Base-by-base conservation (phyloP, 1,140 invertebrate species). In the Coboldia fuscipes region DNA sequence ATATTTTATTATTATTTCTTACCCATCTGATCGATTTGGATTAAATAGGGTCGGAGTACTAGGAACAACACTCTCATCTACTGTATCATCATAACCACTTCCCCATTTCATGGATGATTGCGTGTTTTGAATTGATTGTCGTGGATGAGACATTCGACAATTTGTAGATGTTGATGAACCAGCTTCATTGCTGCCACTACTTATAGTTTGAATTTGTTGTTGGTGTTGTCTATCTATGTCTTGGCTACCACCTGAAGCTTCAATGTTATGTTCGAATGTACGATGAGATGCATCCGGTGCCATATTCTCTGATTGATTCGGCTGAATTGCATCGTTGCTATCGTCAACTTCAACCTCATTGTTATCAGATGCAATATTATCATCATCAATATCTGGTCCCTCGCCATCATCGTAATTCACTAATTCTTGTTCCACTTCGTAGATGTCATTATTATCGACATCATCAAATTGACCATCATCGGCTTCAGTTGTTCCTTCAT, bases 1-100 rank as follows among this genome's bases (percentile, higher is more conserved):
- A 17, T 35, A 30, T 22, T 15, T 14, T 7, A 12, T 4, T 16
- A 3, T 3, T 32, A 34, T 34, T 9, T 21, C 37, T 40, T 41
- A 66, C 63, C 81, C 84, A 54, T 92, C 85, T 32, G 66, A 75
- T 43, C 84, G 65, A 35, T 82, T 61, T 4, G 82, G 80, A 19
- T 82, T 72, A 47, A 78, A 83, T 2, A 89, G 54, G 1, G 83
- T 89, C 0, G 84, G 85, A 2, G 84, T 90, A 35, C 81, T 84
- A 4, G 85, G 85, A 10, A 92, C 84, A 41, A 88, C 86, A 34
- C 80, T 76, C 47, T 89, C 84, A 51, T 86, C 84, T 4, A 71
- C 74, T 16, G 71, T 72, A 44, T 85, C 80, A 43, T 74, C 72
- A 28, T 60, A 60, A 55, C 59, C 13, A 46, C 58, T 54, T 51